These are phyloP conservation scores for Callimorpha dominula DNA, from an alignment of 2,888 invertebrate species.

Conservation along the genomic window DNA sequence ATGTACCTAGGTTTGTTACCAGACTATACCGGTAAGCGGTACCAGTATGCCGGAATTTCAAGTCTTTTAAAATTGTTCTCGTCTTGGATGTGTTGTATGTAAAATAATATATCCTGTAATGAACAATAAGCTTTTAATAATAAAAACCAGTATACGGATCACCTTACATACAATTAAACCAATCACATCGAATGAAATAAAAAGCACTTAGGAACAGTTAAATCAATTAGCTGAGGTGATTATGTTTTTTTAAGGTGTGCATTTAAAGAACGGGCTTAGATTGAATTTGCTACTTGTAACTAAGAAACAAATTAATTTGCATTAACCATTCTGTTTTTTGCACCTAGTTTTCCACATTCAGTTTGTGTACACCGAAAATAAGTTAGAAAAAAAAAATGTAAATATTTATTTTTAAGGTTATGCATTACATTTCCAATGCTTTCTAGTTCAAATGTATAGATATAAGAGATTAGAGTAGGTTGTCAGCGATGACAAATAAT, in stretches of 20 bases:
- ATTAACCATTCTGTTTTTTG: slow-evolving; percentile 17
- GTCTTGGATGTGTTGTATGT: background rate
- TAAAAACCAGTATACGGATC: too few species aligned
- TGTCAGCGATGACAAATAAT: slow-evolving; percentile 49
- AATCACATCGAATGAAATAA: too few species aligned
- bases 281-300: slow-evolving; percentile 12
- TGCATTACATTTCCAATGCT: slow-evolving; percentile 77
- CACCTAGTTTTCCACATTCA: slow-evolving; percentile 26
- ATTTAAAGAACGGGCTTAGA: slow-evolving; percentile 38
- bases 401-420: slow-evolving; percentile 54
- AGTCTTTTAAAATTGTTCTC: background rate
- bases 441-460: slow-evolving; percentile 70
- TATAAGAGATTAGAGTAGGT: slow-evolving; percentile 53
- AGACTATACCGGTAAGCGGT: too few species aligned
- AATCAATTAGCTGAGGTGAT: slow-evolving; percentile 14
- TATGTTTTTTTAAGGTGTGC: slow-evolving; percentile 29
- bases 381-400: slow-evolving; percentile 41
- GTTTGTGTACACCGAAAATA: slow-evolving; percentile 29
- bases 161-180: too few species aligned
- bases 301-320: background rate
- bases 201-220: background rate
- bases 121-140: slow-evolving; percentile 1
- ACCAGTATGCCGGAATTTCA: too few species aligned
- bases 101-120: background rate
- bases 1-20: too few species aligned